Evolutionary conservation across 2,888 invertebrate species (phyloP).

Genomic region (Acanthosepion esculentum): DNA sequence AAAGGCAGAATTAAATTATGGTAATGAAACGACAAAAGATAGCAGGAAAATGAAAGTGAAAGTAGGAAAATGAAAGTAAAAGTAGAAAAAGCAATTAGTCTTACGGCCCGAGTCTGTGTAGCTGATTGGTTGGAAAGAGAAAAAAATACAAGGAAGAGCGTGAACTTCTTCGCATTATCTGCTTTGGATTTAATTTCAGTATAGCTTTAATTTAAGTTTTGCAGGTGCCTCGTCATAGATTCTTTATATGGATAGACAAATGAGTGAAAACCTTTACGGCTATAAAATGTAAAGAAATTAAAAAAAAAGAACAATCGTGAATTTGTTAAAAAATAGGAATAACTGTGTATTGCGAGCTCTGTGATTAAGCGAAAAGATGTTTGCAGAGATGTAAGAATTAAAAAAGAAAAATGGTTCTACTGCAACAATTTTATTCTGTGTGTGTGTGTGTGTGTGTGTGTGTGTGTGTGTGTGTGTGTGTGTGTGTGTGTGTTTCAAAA

Average conservation of each 20-base stretch:
- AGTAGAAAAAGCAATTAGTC: conserved; percentile 21
- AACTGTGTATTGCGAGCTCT: no score
- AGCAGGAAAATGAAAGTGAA: background rate
- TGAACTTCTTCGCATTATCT: conserved; percentile 4
- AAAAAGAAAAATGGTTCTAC: no score
- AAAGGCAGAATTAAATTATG: background rate
- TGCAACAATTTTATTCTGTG: no score
- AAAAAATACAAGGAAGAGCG: background rate
- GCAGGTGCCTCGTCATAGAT: background rate
- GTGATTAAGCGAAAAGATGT: no score
- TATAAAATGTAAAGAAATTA: no score
- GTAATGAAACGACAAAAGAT: background rate
- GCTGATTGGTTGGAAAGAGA: background rate
- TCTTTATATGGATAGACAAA: background rate
- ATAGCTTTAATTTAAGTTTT: conserved; percentile 33
- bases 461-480: no score
- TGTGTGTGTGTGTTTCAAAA: no score
- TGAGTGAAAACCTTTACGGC: background rate
- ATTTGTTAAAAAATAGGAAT: no score
- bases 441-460: no score
- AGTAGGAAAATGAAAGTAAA: background rate
- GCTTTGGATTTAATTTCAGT: background rate
- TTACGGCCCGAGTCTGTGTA: background rate
- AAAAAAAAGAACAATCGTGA: no score
- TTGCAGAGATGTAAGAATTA: no score